phyloP scores from a whole-genome alignment of 2,113 vertebrate species.

The Progne subis region DNA sequence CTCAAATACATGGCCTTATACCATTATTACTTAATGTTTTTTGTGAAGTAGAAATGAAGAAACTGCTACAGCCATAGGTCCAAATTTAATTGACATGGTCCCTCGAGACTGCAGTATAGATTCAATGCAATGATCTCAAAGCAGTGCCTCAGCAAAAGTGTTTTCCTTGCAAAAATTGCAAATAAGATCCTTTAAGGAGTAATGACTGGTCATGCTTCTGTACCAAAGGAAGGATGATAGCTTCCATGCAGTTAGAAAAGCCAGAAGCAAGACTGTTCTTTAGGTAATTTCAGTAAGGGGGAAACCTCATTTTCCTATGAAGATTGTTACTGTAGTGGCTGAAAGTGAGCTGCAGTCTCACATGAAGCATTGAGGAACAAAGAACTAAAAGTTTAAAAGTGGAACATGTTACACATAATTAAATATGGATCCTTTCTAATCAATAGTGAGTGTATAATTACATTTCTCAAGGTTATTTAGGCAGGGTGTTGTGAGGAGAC shows the following conservation, averaged over 20 bases:
- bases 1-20: not conserved
- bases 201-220: not conserved
- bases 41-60: not conserved
- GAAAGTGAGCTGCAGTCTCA: not conserved
- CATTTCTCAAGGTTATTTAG: conserved; percentile 70
- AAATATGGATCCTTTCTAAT: conserved; percentile 71
- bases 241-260: not conserved
- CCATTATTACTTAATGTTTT: not conserved
- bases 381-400: conserved; percentile 47
- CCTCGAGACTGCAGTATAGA: not conserved
- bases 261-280: not conserved
- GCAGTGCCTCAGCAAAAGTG: not conserved
- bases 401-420: conserved; percentile 65
- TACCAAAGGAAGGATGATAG: not conserved
- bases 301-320: conserved; percentile 7
- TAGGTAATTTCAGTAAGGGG: not conserved
- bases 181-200: not conserved
- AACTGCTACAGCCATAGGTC: not conserved
- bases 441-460: conserved; percentile 65
- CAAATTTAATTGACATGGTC: not conserved
- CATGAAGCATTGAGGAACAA: not conserved
- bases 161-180: not conserved
- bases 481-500: conserved; percentile 22
- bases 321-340: conserved; percentile 29
- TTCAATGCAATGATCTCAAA: not conserved